These are phyloP conservation scores for Holocentrus rufus DNA, from an alignment of 2,797 vertebrate genomes.

Conservation along the genomic window DNA sequence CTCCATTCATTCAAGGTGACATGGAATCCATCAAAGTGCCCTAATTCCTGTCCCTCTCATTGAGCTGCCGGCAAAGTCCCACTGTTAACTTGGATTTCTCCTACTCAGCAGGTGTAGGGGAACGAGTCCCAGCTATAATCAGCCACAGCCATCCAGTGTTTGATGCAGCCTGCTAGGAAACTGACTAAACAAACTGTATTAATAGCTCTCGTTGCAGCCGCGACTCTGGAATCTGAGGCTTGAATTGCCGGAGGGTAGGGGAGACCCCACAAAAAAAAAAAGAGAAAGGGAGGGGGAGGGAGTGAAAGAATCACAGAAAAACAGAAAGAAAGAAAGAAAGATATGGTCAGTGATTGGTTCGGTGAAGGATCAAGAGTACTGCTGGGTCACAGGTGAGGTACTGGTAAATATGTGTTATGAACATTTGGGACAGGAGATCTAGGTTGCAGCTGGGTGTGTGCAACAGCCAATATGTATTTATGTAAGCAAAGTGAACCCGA, in stretches of 20 bases:
- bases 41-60: constrained; percentile 66
- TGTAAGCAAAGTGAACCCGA: constrained; percentile 77
- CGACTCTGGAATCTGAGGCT: constrained; percentile 83
- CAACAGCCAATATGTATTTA: constrained; percentile 63
- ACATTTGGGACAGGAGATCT: constrained; percentile 36
- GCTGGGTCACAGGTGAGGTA: constrained; percentile 57
- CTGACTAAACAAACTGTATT: constrained; percentile 90
- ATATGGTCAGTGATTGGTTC: constrained; percentile 29
- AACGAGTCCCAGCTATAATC: constrained; percentile 81
- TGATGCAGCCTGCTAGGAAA: constrained; percentile 89
- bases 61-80: constrained; percentile 67
- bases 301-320: not conserved
- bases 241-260: constrained; percentile 83
- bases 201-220: constrained; percentile 82
- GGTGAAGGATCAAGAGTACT: constrained; percentile 45
- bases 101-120: constrained; percentile 85
- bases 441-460: constrained; percentile 51
- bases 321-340: constrained; percentile 18
- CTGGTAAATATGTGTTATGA: constrained; percentile 30
- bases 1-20: constrained; percentile 73
- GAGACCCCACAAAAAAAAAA: constrained; percentile 79
- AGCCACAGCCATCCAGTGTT: constrained; percentile 84
- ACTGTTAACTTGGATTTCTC: constrained; percentile 84
- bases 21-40: constrained; percentile 61
- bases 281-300: constrained; percentile 17